A percentile compares a stretch with the other conserved stretches of the same genome.
phyloP scores from a whole-genome alignment of 2,113 vertebrate genomes.

The Embiotoca jacksoni region DNA sequence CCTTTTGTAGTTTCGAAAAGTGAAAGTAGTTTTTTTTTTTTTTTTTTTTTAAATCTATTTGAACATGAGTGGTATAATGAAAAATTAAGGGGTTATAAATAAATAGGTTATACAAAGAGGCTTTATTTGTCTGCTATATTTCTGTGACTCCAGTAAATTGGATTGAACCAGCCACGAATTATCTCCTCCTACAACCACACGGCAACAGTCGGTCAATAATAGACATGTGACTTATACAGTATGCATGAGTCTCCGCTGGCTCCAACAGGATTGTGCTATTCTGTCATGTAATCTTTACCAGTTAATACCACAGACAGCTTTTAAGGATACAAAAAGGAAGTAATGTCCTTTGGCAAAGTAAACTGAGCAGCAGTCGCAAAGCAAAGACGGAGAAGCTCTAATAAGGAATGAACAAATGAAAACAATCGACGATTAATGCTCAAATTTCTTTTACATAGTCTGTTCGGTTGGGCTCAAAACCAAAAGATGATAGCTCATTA shows the following conservation, averaged over 20 bases:
- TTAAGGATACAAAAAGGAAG: not conserved
- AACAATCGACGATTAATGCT: not conserved
- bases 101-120: not conserved
- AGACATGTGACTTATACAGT: not conserved
- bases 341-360: slow-evolving; percentile 4
- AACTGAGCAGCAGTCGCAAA: slow-evolving; percentile 7
- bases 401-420: too few relatives aligned
- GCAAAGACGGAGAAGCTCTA: too few relatives aligned
- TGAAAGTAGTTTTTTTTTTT: not conserved
- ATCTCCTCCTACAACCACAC: not conserved
- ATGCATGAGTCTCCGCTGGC: slow-evolving; percentile 1
- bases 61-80: not conserved
- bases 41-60: slow-evolving; percentile 8
- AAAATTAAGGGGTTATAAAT: not conserved
- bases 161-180: slow-evolving; percentile 5
- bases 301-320: slow-evolving; percentile 20
- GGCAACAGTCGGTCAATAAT: not conserved
- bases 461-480: not conserved
- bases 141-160: not conserved
- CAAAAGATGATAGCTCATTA: not conserved
- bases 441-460: not conserved
- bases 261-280: not conserved
- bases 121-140: slow-evolving; percentile 9
- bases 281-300: slow-evolving; percentile 17
- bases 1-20: not conserved